Base-by-base conservation (phyloP, 2,113 vertebrate genomes). In the Zeus faber region DNA sequence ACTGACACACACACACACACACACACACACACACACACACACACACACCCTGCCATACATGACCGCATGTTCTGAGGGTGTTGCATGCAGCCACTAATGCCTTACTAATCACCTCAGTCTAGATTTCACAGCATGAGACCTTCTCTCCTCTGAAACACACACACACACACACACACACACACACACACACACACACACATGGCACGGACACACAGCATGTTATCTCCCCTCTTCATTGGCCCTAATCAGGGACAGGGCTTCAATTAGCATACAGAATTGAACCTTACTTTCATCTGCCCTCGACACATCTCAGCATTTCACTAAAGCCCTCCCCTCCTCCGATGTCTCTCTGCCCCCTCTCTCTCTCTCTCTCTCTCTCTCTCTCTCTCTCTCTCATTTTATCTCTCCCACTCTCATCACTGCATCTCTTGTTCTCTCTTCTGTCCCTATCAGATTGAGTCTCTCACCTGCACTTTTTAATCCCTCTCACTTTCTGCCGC, bases 51-150 rank as follows among this genome's bases (percentile, higher is more conserved):
- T 14, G n/a, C 13, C 33, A 65, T 59, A 62, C 63, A 67, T 66
- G 68, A 67, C 64, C 65, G 66, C 65, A 52, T 76, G 64, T 77
- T 70, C 58, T 54, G 54, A 82, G 49, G 71, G 81, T 74, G 72
- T 65, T 81, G 70, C 77, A 80, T 73, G 75, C 70, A 71, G 70
- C 63, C 60, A 52, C 72, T 87, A 88, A 88, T 85, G 82, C 69
- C 68, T 66, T 69, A 64, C 79, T 89, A 85, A 89, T 87, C 86
- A 85, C 85, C 79, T 66, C 74, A 58, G 80, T 74, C 71, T 79
- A 68, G 74, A 76, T 82, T 72, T 84, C 85, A 57, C 89, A 82
- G 85, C 81, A 65, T 62, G 87, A 68, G 54, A 43, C 66, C n/a
- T n/a, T n/a, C n/a, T n/a, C n/a, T 60, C 70, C 67, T 66, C 75